A percentile compares a stretch with the other conserved stretches of the same genome.
Evolutionary conservation across 2,797 vertebrate genomes (phyloP).

Genomic region (Aldrovandia affinis): DNA sequence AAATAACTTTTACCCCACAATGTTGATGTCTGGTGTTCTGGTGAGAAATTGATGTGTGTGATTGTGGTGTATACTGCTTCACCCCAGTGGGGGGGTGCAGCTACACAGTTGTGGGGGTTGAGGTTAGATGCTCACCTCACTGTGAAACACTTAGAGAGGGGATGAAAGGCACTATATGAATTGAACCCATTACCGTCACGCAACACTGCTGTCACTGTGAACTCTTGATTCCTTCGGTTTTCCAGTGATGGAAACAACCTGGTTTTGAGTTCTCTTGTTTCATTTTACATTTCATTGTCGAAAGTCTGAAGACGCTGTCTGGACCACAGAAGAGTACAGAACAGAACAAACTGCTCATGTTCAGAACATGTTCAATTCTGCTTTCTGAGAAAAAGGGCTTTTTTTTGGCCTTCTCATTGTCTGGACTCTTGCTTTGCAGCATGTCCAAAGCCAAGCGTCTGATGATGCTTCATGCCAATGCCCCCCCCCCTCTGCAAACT

Average conservation of each 20-base stretch:
- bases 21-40: too few species aligned
- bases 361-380: neutral
- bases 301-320: neutral
- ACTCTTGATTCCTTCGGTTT: neutral
- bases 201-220: neutral
- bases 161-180: neutral
- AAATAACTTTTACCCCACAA: too few species aligned
- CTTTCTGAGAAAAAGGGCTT: neutral
- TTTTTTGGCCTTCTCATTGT: neutral
- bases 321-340: neutral
- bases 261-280: neutral
- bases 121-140: neutral
- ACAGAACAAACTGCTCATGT: neutral
- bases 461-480: neutral
- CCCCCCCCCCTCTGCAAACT: neutral
- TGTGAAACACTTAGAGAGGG: neutral
- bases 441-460: neutral
- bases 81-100: too few species aligned
- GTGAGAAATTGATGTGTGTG: too few species aligned
- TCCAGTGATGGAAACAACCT: neutral
- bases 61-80: too few species aligned
- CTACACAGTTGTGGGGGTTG: neutral
- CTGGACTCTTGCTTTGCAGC: neutral
- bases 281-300: neutral
- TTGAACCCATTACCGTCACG: neutral